Evolutionary conservation across 2,113 vertebrate genomes (phyloP).

Genomic region (Heteronetta atricapilla): DNA sequence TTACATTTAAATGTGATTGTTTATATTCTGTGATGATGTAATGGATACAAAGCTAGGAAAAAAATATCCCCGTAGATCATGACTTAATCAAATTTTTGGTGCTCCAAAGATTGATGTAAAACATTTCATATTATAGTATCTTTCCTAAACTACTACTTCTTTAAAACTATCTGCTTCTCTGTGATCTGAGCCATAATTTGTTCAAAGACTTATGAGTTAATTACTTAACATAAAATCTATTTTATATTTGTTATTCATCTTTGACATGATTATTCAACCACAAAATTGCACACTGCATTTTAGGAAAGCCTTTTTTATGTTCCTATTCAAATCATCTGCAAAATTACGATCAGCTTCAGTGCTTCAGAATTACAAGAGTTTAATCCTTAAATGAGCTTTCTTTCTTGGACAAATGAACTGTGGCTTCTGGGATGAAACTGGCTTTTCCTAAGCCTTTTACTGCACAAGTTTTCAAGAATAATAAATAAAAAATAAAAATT

Average conservation of each 20-base stretch:
- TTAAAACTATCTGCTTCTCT: not conserved
- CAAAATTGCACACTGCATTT: not conserved
- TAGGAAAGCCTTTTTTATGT: not conserved
- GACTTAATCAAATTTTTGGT: not conserved
- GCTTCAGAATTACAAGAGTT: not conserved
- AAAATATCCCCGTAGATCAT: not conserved
- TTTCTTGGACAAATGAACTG: slow-evolving; percentile 12
- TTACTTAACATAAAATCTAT: not conserved
- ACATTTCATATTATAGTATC: not conserved
- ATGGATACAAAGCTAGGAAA: not conserved
- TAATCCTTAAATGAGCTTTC: not conserved
- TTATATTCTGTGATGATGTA: not conserved
- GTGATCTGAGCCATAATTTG: not conserved
- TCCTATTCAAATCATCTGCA: not conserved
- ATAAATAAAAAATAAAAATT: not conserved
- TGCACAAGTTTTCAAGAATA: not conserved
- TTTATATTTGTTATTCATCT: not conserved
- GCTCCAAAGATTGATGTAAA: not conserved
- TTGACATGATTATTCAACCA: not conserved
- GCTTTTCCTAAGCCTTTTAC: not conserved
- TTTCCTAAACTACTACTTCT: not conserved
- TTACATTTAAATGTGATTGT: not conserved
- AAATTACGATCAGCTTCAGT: not conserved
- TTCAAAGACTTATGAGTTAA: not conserved
- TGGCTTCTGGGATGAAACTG: not conserved